Conservation (phyloP, 2,888 invertebrate genomes). For the Scaptomyza flava region DNA sequence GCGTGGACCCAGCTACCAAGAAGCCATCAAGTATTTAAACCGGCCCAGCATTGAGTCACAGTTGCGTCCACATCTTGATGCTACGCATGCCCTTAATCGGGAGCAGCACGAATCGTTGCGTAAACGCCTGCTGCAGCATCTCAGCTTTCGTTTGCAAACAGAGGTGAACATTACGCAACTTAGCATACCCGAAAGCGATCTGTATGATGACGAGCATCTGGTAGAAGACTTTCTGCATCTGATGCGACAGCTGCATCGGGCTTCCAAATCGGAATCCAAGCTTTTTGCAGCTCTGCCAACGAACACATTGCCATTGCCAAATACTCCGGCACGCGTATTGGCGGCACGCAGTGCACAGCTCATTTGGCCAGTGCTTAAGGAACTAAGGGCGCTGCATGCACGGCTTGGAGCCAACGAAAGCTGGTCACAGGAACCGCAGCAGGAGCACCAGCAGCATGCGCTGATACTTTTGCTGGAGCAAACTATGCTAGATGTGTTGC, state of each 20-base stretch:
- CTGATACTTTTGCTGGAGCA: slow-evolving; percentile 47
- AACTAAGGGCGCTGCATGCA: slow-evolving; percentile 65
- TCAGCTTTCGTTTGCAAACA: slow-evolving; percentile 69
- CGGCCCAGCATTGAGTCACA: slow-evolving; percentile 53
- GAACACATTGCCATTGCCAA: slow-evolving; percentile 60
- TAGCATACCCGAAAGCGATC: slow-evolving; percentile 79
- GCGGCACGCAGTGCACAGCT: slow-evolving; percentile 74
- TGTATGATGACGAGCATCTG: slow-evolving; percentile 79
- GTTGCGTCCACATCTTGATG: slow-evolving; percentile 51
- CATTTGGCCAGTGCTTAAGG: slow-evolving; percentile 74
- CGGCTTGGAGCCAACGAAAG: slow-evolving; percentile 43
- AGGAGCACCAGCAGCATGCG: slow-evolving; percentile 26
- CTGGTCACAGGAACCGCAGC: slow-evolving; percentile 37
- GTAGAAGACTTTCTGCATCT: slow-evolving; percentile 73
- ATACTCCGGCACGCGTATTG: slow-evolving; percentile 72
- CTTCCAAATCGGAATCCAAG: slow-evolving; percentile 15
- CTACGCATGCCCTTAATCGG: slow-evolving; percentile 34
- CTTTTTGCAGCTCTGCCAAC: slow-evolving; percentile 50
- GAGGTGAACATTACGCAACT: slow-evolving; percentile 79
- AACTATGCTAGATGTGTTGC: slow-evolving; percentile 68
- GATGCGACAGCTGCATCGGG: slow-evolving; percentile 56
- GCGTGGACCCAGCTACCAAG: slow-evolving; percentile 49
- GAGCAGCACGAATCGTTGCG: slow-evolving; percentile 58
- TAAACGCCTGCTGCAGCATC: slow-evolving; percentile 64
- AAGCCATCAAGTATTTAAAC: slow-evolving; percentile 49